Conservation (phyloP, 2,113 vertebrate genomes). For the Brachyistius frenatus region DNA sequence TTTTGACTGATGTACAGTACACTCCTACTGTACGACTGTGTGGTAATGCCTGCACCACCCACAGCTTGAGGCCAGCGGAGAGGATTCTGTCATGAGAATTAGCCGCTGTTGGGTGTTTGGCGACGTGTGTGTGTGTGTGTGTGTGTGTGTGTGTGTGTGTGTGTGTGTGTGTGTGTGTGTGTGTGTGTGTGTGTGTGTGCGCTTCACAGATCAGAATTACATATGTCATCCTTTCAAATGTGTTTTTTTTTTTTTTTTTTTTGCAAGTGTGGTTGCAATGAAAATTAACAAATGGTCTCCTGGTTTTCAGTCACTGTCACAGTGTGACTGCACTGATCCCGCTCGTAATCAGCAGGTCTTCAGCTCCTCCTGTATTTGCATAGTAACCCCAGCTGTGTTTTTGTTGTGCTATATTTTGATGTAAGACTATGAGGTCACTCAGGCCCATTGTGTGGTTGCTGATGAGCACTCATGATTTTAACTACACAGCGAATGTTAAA, state of each 20-base stretch:
- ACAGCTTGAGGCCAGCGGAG: conserved; percentile 45
- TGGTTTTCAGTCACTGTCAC: conserved; percentile 36
- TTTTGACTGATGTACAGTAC: conserved; percentile 45
- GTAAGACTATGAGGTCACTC: conserved; percentile 70
- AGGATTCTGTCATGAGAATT: conserved; percentile 58
- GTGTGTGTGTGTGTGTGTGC: conserved; percentile 18
- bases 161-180: conserved; percentile 33
- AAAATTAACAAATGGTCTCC: conserved; percentile 31
- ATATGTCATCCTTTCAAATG: conserved; percentile 45
- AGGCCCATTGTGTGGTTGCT: conserved; percentile 68
- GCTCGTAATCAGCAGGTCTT: conserved; percentile 4
- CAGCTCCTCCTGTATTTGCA: conserved; percentile 45
- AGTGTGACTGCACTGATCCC: conserved; percentile 28
- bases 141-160: conserved; percentile 50
- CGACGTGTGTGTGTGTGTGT: conserved; percentile 61
- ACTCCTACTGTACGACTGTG: conserved; percentile 70
- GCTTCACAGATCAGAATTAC: conserved; percentile 38
- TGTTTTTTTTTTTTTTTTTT: neutral
- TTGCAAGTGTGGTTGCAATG: conserved; percentile 39
- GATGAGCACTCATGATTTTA: conserved; percentile 65
- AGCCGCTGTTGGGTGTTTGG: conserved; percentile 47
- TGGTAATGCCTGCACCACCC: conserved; percentile 74
- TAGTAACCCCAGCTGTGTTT: conserved; percentile 71
- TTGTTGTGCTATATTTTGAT: conserved; percentile 69
- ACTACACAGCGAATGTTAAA: conserved; percentile 57